Conservation (phyloP, 2,797 vertebrate genomes). For the Parauchenoglanis ngamensis region DNA sequence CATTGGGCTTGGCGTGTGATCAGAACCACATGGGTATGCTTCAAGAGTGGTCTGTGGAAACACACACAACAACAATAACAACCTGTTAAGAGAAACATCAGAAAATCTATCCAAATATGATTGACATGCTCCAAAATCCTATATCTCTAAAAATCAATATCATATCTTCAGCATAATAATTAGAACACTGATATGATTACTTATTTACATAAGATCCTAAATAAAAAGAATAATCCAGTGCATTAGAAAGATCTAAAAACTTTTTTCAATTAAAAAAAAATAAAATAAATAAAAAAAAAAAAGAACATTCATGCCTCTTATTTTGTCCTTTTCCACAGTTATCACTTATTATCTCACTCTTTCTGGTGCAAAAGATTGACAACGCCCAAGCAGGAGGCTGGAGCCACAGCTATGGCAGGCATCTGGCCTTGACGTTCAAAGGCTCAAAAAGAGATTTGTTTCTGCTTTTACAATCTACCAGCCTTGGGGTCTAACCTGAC, state of each 20-base stretch:
- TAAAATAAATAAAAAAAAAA: not conserved
- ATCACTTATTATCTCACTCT: conserved; percentile 35
- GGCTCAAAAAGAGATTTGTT: conserved; percentile 57
- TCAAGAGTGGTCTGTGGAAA: conserved; percentile 86
- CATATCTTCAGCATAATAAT: not conserved
- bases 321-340: not conserved
- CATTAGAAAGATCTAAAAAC: not conserved
- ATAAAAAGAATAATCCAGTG: not conserved
- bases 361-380: conserved; percentile 46
- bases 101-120: not conserved
- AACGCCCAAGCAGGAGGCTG: conserved; percentile 29
- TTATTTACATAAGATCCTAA: not conserved
- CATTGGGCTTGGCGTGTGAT: conserved; percentile 98
- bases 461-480: conserved; percentile 52
- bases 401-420: conserved; percentile 43
- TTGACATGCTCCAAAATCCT: not conserved
- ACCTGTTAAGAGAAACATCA: not conserved
- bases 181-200: not conserved
- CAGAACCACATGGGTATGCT: conserved; percentile 94
- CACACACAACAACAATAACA: not conserved
- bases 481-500: conserved; percentile 38
- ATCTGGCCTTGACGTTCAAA: conserved; percentile 42
- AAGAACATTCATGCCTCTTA: not conserved
- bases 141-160: not conserved
- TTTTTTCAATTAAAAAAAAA: not conserved